Evolutionary conservation across 2,888 invertebrate species (phyloP).

Genomic region (Cheilosia urbana): DNA sequence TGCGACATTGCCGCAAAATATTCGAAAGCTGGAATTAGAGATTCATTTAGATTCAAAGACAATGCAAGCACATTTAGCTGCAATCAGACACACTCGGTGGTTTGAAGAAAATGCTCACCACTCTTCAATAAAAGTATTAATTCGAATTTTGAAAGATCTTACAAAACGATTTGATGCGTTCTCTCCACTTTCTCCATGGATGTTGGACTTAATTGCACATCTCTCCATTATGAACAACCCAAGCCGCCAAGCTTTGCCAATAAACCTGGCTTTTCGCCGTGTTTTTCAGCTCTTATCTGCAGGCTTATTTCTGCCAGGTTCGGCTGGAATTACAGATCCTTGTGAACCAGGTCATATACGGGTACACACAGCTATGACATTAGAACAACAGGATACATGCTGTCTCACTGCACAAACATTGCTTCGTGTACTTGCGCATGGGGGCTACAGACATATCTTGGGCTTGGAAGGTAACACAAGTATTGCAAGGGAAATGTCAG

Average conservation of each 20-base stretch:
- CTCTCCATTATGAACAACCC: constrained; percentile 98
- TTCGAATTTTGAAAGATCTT: constrained; percentile 96
- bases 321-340: constrained; percentile 96
- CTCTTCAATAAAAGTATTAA: constrained; percentile 97
- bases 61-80: constrained; percentile 95
- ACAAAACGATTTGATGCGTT: constrained; percentile 95
- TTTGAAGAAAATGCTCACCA: constrained; percentile 99
- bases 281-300: constrained; percentile 96
- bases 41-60: constrained; percentile 90
- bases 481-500: constrained; percentile 92
- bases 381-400: constrained; percentile 96
- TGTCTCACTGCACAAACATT: constrained; percentile 95
- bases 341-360: constrained; percentile 95
- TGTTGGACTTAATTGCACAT: constrained; percentile 97
- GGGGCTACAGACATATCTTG: constrained; percentile 95
- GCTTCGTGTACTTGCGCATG: constrained; percentile 94
- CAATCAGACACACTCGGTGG: constrained; percentile 98
- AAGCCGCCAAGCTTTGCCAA: constrained; percentile 94
- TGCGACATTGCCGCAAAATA: constrained; percentile 96
- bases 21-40: constrained; percentile 96
- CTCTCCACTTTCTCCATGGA: constrained; percentile 97
- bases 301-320: constrained; percentile 97
- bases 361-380: constrained; percentile 94
- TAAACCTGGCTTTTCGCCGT: constrained; percentile 95
- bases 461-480: constrained; percentile 86